A percentile compares a stretch with the other conserved stretches of the same genome.
Evolutionary conservation across 2,888 invertebrate genomes (phyloP).

Genomic region (Caenorhabditis wallacei): DNA sequence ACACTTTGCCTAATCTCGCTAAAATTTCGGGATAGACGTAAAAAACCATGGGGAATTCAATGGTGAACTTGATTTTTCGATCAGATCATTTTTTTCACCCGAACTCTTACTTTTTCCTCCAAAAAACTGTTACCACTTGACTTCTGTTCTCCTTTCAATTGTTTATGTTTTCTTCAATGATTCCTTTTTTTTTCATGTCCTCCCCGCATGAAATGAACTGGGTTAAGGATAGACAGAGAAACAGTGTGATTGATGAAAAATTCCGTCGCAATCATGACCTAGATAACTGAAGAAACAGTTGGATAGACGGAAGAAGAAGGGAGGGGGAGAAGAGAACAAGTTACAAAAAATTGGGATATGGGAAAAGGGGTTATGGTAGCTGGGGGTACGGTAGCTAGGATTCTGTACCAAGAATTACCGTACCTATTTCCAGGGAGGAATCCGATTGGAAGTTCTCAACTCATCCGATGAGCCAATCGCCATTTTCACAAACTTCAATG

Average conservation of each 20-base stretch:
- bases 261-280: constrained; percentile 33
- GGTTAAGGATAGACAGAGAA: constrained; percentile 31
- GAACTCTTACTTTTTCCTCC: background rate
- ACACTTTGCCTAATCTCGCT: background rate
- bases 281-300: constrained; percentile 40
- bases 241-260: constrained; percentile 48
- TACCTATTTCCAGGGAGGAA: constrained; percentile 90
- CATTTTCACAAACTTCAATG: constrained; percentile 87
- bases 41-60: no score
- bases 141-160: background rate
- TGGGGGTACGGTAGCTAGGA: background rate
- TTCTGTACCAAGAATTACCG: no score
- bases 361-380: background rate
- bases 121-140: background rate
- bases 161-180: background rate
- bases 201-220: constrained; percentile 13
- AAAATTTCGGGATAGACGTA: background rate
- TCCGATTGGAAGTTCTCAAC: constrained; percentile 92
- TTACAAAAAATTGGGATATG: background rate
- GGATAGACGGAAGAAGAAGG: background rate
- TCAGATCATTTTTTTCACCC: background rate
- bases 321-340: constrained; percentile 17
- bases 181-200: background rate
- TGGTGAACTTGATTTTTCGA: background rate
- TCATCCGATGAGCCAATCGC: constrained; percentile 90